These are phyloP conservation scores for Lordiphosa fenestrarum DNA, from an alignment of 2,888 invertebrate species.

Conservation along the genomic window DNA sequence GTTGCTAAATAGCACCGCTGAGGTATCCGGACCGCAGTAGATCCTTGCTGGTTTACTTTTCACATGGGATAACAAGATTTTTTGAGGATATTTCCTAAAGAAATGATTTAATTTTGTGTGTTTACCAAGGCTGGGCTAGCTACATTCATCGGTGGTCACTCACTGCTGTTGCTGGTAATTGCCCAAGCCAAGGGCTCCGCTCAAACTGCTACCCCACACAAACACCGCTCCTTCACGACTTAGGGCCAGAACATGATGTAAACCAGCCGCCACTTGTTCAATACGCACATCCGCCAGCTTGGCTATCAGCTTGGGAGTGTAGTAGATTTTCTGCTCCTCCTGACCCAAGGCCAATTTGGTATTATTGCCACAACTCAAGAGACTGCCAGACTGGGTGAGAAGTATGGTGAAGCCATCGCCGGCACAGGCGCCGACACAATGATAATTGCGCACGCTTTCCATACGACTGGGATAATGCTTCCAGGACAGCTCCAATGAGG, in stretches of 20 bases:
- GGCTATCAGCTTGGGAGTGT: constrained; percentile 83
- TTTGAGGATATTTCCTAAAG: constrained; percentile 73
- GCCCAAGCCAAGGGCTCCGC: constrained; percentile 83
- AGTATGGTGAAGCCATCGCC: constrained; percentile 86
- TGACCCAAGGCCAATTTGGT: constrained; percentile 84
- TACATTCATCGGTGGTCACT: constrained; percentile 39
- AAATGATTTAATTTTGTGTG: too few relatives aligned
- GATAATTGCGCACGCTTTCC: constrained; percentile 83
- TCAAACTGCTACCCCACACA: constrained; percentile 84
- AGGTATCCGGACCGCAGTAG: constrained; percentile 84
- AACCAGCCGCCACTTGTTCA: constrained; percentile 83
- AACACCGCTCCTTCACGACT: constrained; percentile 84
- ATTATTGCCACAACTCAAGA: constrained; percentile 86
- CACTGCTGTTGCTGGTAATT: constrained; percentile 75
- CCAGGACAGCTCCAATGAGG: constrained; percentile 80
- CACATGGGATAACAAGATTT: constrained; percentile 77
- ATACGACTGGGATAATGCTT: constrained; percentile 83
- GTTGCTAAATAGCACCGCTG: constrained; percentile 83
- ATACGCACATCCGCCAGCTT: constrained; percentile 83
- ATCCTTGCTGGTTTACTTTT: constrained; percentile 81
- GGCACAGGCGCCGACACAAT: constrained; percentile 83
- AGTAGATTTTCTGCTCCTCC: constrained; percentile 82
- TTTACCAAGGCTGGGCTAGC: not conserved
- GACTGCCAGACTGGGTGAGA: constrained; percentile 85
- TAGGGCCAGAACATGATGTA: constrained; percentile 84